Base-by-base conservation (phyloP, 2,113 vertebrate species). In the Spermophilus dauricus region DNA sequence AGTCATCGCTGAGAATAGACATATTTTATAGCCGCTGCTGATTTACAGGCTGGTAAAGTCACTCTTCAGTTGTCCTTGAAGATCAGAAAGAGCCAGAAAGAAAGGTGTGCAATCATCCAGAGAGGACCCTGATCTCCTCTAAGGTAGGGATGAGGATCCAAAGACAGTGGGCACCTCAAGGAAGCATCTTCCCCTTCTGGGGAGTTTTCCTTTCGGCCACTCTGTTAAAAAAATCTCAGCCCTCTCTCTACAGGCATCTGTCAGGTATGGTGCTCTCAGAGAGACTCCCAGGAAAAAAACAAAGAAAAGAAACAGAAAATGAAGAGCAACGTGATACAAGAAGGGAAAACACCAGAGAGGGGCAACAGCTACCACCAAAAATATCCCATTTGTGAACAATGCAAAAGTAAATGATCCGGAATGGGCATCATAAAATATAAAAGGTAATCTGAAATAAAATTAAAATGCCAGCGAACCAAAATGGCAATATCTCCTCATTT, bases 41-140 rank as follows among this genome's bases (percentile, higher is more conserved):
- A 98, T 98, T 98, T 99, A 98, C 75, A 97, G 97, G 98, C 95
- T 84, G 96, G 98, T 98, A 97, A 93, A 98, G 97, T 94, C 96
- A 96, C 96, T 96, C 83, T 78, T 97, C 61, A 4, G 73, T 63
- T 86, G 98, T 97, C 99, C 98, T 99, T 99, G 98, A 92, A 95
- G 91, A 92, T 32, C 83, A 88, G 90, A 81, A 92, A 96, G 96
- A 89, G 58, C 9, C 0, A 86, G 95, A 93, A 37, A 20, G 91
- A 78, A 5, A 51, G 1, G 58, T 89, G 0, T 37, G 34, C 95
- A 34, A 86, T 91, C 2, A 8, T 51, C 26, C 81, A 39, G 58
- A 67, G 39, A 67, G 30, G 37, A 14, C 72, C 24, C 63, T 8
- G 37, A 45, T 95, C 42, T 72, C 65, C 34, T 69, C 34, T 77